Percentiles rank a stretch among this genome's conserved stretches.
Evolutionary conservation across 2,797 vertebrate species (phyloP).

Genomic region (Cebuella pygmaea): DNA sequence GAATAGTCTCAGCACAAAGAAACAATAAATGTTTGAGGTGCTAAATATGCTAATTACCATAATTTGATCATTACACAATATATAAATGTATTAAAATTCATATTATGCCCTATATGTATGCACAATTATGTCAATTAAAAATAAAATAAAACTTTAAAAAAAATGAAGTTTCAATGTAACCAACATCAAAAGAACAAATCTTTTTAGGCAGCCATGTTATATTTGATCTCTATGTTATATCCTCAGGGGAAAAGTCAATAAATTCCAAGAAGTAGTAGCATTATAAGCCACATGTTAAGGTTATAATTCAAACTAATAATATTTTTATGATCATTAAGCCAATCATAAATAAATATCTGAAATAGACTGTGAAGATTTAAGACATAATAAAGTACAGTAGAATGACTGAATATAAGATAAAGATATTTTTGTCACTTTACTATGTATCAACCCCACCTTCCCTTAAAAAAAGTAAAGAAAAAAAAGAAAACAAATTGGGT

Average conservation of each 20-base stretch:
- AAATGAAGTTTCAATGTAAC: background rate
- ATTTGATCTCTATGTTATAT: background rate
- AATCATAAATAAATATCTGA: background rate
- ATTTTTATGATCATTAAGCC: background rate
- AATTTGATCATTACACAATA: background rate
- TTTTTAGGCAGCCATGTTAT: background rate
- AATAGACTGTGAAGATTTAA: background rate
- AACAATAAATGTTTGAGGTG: background rate
- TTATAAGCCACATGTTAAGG: background rate
- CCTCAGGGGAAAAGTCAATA: background rate
- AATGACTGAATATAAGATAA: background rate
- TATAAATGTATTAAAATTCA: background rate
- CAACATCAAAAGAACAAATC: background rate
- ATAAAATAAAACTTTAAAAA: background rate
- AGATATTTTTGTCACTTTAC: background rate
- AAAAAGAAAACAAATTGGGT: background rate
- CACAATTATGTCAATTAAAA: background rate
- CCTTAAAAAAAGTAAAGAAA: background rate
- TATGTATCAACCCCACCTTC: background rate
- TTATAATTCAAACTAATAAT: background rate
- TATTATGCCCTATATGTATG: background rate
- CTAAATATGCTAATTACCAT: background rate
- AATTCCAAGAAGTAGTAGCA: constrained; percentile 10
- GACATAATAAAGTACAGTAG: background rate
- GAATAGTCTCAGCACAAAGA: background rate